These are phyloP conservation scores for Isurus oxyrinchus DNA, from an alignment of 2,113 vertebrate species.

Conservation along the genomic window DNA sequence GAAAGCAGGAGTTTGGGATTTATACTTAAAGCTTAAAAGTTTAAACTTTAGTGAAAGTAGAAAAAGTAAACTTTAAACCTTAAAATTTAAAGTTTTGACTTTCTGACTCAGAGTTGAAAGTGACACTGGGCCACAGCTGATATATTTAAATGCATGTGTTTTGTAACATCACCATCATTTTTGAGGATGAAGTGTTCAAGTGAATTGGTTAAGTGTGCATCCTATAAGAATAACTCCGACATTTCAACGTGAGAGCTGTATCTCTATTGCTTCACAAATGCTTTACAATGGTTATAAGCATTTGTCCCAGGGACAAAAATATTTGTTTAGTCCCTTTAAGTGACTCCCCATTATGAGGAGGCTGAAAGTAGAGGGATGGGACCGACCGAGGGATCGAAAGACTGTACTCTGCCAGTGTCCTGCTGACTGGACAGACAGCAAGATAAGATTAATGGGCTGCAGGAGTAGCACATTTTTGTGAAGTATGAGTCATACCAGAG, in stretches of 20 bases:
- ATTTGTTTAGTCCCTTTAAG: conserved; percentile 26
- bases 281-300: not conserved
- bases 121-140: not conserved
- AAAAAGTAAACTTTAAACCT: too few species aligned
- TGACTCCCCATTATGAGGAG: not conserved
- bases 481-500: not conserved
- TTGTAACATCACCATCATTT: not conserved
- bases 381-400: not conserved
- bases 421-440: not conserved
- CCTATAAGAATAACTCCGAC: not conserved
- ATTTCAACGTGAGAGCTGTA: not conserved
- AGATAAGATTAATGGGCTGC: not conserved
- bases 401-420: not conserved
- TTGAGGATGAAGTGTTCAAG: not conserved
- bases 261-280: not conserved
- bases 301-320: not conserved
- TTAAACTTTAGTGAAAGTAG: too few species aligned
- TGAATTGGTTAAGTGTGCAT: not conserved
- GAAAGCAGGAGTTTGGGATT: not conserved
- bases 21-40: too few species aligned
- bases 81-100: too few species aligned
- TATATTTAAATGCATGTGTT: not conserved
- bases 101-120: not conserved
- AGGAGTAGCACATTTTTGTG: not conserved
- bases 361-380: not conserved